Evolutionary conservation across 2,888 invertebrate species (phyloP), one percentile per base, ranked within the genome.

Genomic region (Drosophila mulleri): DNA sequence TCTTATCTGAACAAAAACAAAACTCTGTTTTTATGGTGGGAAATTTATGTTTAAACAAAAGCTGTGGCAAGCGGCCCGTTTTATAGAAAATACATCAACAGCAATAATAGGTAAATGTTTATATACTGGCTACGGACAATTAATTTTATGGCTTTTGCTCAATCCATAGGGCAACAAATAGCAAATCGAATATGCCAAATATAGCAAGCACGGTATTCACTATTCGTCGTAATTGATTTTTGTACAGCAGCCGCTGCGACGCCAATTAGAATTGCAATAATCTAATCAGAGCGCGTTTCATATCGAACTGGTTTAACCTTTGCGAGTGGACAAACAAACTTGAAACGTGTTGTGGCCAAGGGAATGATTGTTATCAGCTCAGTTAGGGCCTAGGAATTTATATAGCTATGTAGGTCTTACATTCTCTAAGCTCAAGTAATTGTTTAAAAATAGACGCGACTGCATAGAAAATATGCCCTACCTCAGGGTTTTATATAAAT

Each of bases 241-340:
- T 44, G 26, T 48, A 67, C 80, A 79, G 77, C 78, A 79, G 78
- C 78, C 78, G 65, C 50, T n/a, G 59, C 65, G 78, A 66, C 78
- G 77, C 79, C 79, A 73, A 67, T 66, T 62, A 52, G 32, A 60
- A 72, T 32, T 63, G 41, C 35, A 41, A 50, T 78, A 77, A 77
- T 78, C 80, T 78, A 71, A 78, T 78, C 78, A 66, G 59, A 59
- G 23, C 39, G 8, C n/a, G 59, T 18, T 60, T 50, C 50, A 41
- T 76, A 71, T 71, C 77, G 65, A 53, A 67, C 35, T 39, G 56
- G 47, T 41, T 56, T 50, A 62, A 72, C 73, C 67, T 58, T 66
- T 62, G 29, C 32, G 44, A 26, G 57, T 29, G 58, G 44, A 45
- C n/a, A 44, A 11, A 7, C 14, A 45, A 54, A 29, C 41, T 53